These are phyloP conservation scores for Cepphus grylle DNA, from an alignment of 2,113 vertebrate species.

Conservation along the genomic window DNA sequence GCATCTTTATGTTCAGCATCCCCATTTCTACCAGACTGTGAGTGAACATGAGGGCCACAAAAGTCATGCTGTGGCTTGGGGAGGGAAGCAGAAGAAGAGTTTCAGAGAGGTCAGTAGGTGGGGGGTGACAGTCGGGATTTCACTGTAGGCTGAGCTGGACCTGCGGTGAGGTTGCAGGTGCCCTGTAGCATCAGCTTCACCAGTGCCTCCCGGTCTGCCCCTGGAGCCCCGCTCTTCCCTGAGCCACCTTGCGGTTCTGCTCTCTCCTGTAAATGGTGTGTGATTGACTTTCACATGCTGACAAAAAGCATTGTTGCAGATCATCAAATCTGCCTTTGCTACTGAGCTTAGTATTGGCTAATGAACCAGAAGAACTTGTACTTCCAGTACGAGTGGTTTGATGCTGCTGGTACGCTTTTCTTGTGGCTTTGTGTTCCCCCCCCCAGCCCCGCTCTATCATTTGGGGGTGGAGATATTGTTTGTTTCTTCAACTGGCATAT, in stretches of 20 bases:
- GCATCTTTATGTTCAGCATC: background rate
- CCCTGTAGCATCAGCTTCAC: background rate
- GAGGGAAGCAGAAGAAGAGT: background rate
- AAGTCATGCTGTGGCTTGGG: background rate
- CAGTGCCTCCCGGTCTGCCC: background rate
- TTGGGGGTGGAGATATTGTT: conserved; percentile 38
- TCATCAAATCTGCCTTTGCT: conserved; percentile 19
- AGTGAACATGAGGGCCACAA: background rate
- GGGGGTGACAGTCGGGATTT: background rate
- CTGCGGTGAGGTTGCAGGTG: accelerated
- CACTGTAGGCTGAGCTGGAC: background rate
- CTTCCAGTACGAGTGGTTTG: conserved; percentile 27
- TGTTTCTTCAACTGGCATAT: conserved; percentile 52
- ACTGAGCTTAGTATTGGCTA: background rate
- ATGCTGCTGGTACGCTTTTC: conserved; percentile 36
- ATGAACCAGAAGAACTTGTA: conserved; percentile 47
- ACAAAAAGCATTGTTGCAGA: background rate
- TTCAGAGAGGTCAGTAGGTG: background rate
- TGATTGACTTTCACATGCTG: conserved; percentile 22
- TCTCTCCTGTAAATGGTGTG: background rate
- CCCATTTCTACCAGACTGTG: background rate
- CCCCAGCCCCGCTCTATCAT: too few relatives aligned
- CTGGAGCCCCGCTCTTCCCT: background rate
- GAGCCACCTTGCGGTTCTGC: background rate
- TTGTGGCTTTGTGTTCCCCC: conserved; percentile 28